Percentiles rank a stretch among this genome's conserved stretches.
phyloP scores from a whole-genome alignment of 2,888 invertebrate genomes.

The Stenoptilia bipunctidactyla region DNA sequence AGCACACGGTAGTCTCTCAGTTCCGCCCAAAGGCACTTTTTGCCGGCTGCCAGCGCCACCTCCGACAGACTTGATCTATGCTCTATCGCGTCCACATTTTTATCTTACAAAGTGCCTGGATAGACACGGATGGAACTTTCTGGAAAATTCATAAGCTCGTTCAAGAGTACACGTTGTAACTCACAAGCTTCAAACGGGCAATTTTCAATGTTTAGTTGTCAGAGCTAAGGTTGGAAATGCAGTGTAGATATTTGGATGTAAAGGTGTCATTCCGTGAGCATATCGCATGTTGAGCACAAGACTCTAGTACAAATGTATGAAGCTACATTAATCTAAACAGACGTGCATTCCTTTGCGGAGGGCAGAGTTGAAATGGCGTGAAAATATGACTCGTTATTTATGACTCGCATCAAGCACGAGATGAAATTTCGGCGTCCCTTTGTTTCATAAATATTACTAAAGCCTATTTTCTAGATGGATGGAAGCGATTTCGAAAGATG shows the following conservation, averaged over 20 bases:
- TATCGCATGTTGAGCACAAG: slow-evolving; percentile 36
- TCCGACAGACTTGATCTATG: slow-evolving; percentile 60
- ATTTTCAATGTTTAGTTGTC: background rate
- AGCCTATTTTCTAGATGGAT: slow-evolving; percentile 12
- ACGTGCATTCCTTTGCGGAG: slow-evolving; percentile 60
- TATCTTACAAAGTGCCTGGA: slow-evolving; percentile 69
- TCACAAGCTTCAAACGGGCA: background rate
- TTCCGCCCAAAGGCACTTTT: slow-evolving; percentile 34
- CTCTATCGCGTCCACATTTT: slow-evolving; percentile 58
- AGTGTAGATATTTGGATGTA: slow-evolving; percentile 2
- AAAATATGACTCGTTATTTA: slow-evolving; percentile 67
- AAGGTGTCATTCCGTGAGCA: slow-evolving; percentile 25
- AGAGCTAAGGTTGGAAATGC: background rate
- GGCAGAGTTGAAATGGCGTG: slow-evolving; percentile 65
- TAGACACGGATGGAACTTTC: slow-evolving; percentile 63
- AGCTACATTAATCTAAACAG: slow-evolving; percentile 66
- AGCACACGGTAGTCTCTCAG: background rate
- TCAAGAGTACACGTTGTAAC: background rate
- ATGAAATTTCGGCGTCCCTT: slow-evolving; percentile 32
- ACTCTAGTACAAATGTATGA: slow-evolving; percentile 61
- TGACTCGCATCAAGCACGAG: slow-evolving; percentile 33
- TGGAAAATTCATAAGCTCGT: slow-evolving; percentile 54
- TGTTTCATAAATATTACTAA: slow-evolving; percentile 12
- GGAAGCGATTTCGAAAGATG: slow-evolving; percentile 15
- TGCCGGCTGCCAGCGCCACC: slow-evolving; percentile 37